A percentile compares a stretch with the other conserved stretches of the same genome.
Evolutionary conservation across 1,140 invertebrate species (phyloP).

Genomic region (Rhizoglyphus robini): DNA sequence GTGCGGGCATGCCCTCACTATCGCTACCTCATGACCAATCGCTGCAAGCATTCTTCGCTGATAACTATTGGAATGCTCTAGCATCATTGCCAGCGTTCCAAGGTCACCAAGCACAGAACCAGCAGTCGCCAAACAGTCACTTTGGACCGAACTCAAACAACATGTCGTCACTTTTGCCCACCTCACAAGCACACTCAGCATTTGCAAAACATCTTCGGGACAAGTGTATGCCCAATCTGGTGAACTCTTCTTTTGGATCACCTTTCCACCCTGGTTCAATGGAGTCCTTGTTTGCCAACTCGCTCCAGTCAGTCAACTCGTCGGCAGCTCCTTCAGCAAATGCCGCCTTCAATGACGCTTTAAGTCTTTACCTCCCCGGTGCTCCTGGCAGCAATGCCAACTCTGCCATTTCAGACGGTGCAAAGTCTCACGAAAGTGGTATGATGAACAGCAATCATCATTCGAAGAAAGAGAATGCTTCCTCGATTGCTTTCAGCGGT

Average conservation of each 20-base stretch:
- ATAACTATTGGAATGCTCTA: slow-evolving; percentile 11
- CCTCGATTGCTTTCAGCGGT: slow-evolving; percentile 1
- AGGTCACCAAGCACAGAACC: background rate
- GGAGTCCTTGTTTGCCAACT: slow-evolving; percentile 8
- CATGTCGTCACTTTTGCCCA: background rate
- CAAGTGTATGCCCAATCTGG: background rate
- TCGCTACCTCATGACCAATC: slow-evolving; percentile 14
- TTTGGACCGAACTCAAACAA: background rate
- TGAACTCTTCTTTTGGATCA: background rate
- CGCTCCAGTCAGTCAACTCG: background rate
- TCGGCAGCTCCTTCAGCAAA: background rate
- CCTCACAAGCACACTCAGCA: background rate
- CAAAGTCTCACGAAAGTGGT: background rate
- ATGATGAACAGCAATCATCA: background rate
- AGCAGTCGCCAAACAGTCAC: too few relatives aligned
- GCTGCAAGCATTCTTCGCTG: slow-evolving; percentile 6
- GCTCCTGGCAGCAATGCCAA: background rate
- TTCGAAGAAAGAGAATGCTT: background rate
- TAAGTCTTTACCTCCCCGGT: background rate
- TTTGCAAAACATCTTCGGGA: background rate
- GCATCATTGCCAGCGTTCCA: background rate
- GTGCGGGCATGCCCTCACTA: background rate
- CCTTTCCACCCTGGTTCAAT: slow-evolving; percentile 3
- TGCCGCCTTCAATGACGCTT: background rate
- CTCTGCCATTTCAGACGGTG: too few relatives aligned